Conservation (phyloP, 1,140 invertebrate species). For the Aphelinus atriplicis region DNA sequence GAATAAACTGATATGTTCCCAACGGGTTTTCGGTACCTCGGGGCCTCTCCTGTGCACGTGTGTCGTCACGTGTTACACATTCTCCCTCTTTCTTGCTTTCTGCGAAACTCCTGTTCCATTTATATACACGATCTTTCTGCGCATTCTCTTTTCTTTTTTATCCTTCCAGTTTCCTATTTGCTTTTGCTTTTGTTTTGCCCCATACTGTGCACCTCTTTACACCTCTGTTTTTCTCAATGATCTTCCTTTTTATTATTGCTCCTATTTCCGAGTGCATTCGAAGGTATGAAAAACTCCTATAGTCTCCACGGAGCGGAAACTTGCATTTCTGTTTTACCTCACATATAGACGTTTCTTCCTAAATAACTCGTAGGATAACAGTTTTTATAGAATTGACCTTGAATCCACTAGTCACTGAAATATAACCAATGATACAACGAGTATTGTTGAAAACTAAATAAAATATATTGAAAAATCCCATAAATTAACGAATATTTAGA, state of each 20-base stretch:
- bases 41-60: constrained; percentile 15
- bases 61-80: constrained; percentile 13
- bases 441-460: no score
- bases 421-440: no score
- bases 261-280: not conserved
- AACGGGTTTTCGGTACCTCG: constrained; percentile 16
- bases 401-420: no score
- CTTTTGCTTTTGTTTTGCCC: not conserved
- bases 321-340: no score
- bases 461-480: no score
- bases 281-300: no score
- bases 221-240: not conserved
- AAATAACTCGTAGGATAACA: no score
- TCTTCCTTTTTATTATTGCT: not conserved
- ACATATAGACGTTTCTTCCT: no score
- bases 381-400: no score
- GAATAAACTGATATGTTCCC: constrained; percentile 22
- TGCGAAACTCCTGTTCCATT: not conserved
- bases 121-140: not conserved
- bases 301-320: no score
- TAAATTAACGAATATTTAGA: no score
- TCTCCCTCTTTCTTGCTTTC: not conserved
- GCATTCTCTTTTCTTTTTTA: not conserved
- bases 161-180: not conserved
- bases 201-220: not conserved